Conservation (phyloP, 1,140 invertebrate species). For the Phymorhynchus buccinoides region DNA sequence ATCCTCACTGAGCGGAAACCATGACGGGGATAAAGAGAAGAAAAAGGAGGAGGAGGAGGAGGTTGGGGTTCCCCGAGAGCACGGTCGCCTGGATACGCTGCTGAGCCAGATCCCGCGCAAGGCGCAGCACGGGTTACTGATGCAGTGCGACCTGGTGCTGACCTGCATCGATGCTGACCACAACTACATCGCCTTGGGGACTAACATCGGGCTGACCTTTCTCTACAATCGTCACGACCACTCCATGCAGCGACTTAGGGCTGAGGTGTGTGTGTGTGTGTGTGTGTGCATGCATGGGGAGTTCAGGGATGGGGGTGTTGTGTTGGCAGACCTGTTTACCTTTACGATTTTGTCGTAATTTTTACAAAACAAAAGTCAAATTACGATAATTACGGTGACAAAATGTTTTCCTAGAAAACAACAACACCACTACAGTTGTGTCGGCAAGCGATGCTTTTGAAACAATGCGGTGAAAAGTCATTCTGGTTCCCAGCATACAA, state of each 20-base stretch:
- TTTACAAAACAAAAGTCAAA: too few relatives aligned
- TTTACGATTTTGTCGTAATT: too few relatives aligned
- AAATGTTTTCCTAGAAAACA: too few relatives aligned
- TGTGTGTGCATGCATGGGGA: too few relatives aligned
- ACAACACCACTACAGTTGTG: too few relatives aligned
- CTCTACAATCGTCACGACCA: conserved; percentile 86
- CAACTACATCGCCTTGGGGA: conserved; percentile 88
- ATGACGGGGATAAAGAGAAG: conserved; percentile 90
- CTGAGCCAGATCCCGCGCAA: conserved; percentile 85
- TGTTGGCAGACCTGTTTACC: too few relatives aligned
- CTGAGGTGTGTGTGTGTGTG: conserved; percentile 84
- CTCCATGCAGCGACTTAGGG: conserved; percentile 83
- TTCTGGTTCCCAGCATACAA: background rate
- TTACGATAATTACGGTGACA: too few relatives aligned
- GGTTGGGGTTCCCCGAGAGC: conserved; percentile 77
- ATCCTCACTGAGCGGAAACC: conserved; percentile 86
- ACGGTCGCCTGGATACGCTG: conserved; percentile 85
- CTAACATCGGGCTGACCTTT: conserved; percentile 88
- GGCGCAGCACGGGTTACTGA: conserved; percentile 84
- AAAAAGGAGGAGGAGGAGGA: background rate
- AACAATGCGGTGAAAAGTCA: too few relatives aligned
- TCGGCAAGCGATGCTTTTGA: too few relatives aligned
- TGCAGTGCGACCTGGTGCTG: conserved; percentile 81
- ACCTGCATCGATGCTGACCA: conserved; percentile 87
- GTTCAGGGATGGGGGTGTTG: too few relatives aligned